Conservation (phyloP, 37 sponge, comb jelly and placozoan species). For the Axinella damicornis region DNA sequence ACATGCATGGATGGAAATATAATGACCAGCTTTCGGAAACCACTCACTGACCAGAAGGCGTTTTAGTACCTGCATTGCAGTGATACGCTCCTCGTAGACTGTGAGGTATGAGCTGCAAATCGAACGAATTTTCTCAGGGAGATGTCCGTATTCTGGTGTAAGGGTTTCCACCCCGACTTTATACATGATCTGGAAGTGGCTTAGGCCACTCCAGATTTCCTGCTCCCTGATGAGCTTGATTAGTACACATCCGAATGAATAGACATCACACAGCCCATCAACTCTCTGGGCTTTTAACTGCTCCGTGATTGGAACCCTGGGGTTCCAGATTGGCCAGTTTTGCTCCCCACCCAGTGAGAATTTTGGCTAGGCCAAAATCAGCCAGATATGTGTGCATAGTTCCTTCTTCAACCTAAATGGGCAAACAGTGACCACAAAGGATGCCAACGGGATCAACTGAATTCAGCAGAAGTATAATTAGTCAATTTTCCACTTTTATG, state of each 20-base stretch:
- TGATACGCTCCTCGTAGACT: too few species aligned
- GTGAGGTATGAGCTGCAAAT: too few species aligned
- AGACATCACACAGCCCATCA: neutral
- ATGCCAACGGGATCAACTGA: too few species aligned
- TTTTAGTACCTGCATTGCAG: too few species aligned
- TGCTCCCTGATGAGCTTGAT: neutral
- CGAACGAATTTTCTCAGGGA: neutral
- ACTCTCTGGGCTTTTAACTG: neutral
- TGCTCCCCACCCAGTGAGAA: neutral
- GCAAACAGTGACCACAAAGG: too few species aligned
- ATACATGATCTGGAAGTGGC: neutral
- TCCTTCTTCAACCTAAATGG: too few species aligned
- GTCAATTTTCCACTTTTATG: too few species aligned
- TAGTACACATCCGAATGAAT: slow-evolving; percentile 9
- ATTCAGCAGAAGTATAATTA: too few species aligned
- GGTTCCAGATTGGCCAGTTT: neutral
- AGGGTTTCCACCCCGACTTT: neutral
- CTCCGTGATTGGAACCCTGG: slow-evolving; percentile 22
- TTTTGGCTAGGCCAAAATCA: slow-evolving; percentile 11
- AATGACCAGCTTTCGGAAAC: too few species aligned
- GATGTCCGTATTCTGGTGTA: neutral
- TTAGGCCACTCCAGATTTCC: neutral
- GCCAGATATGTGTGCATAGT: slow-evolving; percentile 2
- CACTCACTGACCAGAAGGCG: too few species aligned
- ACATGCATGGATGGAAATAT: too few species aligned